A percentile compares a stretch with the other conserved stretches of the same genome.
Conservation (phyloP, 2,113 vertebrate genomes). For the Tragelaphus strepsiceros region DNA sequence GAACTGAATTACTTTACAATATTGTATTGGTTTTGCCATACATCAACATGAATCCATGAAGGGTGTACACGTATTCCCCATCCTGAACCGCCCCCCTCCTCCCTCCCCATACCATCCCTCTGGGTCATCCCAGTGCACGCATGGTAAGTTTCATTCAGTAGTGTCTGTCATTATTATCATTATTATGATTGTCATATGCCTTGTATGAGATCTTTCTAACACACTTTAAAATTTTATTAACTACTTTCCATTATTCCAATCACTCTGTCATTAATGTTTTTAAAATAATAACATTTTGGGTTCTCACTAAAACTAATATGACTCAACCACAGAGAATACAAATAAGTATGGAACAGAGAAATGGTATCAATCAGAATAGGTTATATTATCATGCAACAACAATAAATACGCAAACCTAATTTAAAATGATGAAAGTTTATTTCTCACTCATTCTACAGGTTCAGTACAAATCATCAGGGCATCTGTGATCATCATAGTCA, state of each 20-base stretch:
- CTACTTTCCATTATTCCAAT: background rate
- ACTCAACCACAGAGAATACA: background rate
- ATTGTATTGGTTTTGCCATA: no score
- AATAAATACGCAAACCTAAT: background rate
- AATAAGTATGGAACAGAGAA: background rate
- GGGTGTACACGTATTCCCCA: no score
- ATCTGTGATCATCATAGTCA: background rate
- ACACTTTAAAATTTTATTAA: background rate
- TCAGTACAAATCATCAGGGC: background rate
- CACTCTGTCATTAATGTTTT: background rate
- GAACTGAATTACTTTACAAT: no score
- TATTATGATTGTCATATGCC: background rate
- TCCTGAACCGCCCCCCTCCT: no score
- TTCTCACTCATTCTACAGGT: background rate
- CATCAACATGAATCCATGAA: no score
- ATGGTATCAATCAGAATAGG: background rate
- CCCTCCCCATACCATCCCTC: no score
- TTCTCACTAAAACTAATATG: background rate
- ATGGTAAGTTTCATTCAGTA: background rate
- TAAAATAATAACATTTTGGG: background rate
- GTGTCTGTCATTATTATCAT: background rate
- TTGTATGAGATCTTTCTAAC: background rate
- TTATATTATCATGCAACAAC: background rate
- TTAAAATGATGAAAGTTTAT: background rate
- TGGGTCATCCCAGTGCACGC: background rate